Conservation (phyloP, 2,797 vertebrate species). For the Microtus agrestis region DNA sequence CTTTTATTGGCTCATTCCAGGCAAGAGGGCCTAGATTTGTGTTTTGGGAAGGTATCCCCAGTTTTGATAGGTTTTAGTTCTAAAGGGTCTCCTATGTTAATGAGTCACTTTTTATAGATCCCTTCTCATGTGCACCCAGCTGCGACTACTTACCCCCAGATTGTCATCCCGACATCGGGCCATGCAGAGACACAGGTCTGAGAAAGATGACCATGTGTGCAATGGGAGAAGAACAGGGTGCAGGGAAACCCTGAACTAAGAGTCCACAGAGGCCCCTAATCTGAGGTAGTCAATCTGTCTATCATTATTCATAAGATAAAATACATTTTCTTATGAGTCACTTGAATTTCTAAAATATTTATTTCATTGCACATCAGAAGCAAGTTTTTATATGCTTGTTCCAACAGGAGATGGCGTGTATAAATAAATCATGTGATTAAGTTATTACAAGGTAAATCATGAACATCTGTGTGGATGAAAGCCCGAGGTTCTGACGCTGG, state of each 20-base stretch:
- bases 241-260: too few relatives aligned
- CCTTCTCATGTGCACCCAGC: neutral
- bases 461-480: neutral
- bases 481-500: fast-evolving
- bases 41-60: constrained; percentile 18
- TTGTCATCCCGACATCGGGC: neutral
- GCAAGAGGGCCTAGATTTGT: neutral
- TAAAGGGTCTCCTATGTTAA: neutral
- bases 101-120: constrained; percentile 54
- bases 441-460: constrained; percentile 11
- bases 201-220: neutral
- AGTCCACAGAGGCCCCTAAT: neutral
- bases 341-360: constrained; percentile 22
- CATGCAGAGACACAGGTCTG: neutral
- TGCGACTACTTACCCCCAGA: constrained; percentile 18
- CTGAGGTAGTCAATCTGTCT: neutral
- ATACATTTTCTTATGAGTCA: neutral
- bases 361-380: neutral
- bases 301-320: neutral
- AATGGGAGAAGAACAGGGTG: too few relatives aligned
- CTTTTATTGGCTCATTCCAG: neutral
- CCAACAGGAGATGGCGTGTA: neutral
- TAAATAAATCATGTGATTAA: constrained; percentile 3
- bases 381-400: neutral
- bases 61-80: constrained; percentile 29